Percentiles rank a stretch among this genome's conserved stretches.
Conservation (phyloP, 2,888 invertebrate species). For the Drosophila pullipes region DNA sequence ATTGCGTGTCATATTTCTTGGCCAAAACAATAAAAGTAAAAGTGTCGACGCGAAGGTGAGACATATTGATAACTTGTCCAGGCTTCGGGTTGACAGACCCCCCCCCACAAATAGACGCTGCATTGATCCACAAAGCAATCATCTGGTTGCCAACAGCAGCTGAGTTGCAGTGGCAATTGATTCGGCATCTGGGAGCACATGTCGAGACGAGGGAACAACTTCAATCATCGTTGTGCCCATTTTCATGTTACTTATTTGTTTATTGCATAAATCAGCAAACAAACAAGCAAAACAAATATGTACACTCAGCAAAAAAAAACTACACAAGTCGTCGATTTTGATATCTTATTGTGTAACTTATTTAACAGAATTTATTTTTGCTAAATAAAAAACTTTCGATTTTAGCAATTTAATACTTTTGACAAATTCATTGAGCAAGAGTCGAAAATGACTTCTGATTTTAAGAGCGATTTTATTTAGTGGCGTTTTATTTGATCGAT, state of each 20-base stretch:
- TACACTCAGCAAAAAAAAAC: background rate
- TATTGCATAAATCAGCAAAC: constrained; percentile 66
- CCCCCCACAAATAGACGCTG: background rate
- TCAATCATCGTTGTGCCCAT: constrained; percentile 42
- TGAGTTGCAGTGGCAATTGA: constrained; percentile 36
- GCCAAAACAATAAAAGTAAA: constrained; percentile 49
- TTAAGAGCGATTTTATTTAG: background rate
- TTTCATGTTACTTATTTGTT: constrained; percentile 57
- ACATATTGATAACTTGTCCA: constrained; percentile 32
- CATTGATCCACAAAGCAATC: constrained; percentile 1
- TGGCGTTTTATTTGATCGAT: background rate
- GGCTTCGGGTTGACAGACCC: constrained; percentile 44
- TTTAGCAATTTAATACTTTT: too few relatives aligned
- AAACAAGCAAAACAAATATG: constrained; percentile 24
- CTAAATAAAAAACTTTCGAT: too few relatives aligned
- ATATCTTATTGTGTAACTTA: background rate
- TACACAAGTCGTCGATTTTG: background rate
- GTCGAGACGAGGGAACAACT: constrained; percentile 21
- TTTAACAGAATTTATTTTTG: background rate
- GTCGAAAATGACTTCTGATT: background rate
- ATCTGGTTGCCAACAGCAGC: constrained; percentile 7
- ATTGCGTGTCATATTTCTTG: constrained; percentile 19
- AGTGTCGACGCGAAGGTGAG: constrained; percentile 52
- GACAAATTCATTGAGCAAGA: background rate
- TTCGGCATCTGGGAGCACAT: constrained; percentile 24